Evolutionary conservation across 2,888 invertebrate genomes (phyloP).

Genomic region (Cylindroiulus punctatus): DNA sequence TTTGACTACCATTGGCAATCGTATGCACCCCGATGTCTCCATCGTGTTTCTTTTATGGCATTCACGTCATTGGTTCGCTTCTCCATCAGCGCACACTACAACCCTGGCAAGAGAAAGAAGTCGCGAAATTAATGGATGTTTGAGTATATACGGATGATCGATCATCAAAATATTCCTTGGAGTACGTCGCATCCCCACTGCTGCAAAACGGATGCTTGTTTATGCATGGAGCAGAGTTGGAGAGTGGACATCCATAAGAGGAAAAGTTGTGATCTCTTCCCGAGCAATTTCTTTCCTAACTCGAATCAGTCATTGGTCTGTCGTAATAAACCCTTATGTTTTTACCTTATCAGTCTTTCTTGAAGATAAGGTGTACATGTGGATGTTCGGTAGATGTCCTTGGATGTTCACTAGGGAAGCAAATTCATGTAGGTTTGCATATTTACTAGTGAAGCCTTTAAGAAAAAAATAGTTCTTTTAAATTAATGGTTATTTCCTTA

Average conservation of each 20-base stretch:
- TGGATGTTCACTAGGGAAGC: too few relatives aligned
- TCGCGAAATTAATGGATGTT: slow-evolving; percentile 30
- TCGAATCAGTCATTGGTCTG: slow-evolving; percentile 6
- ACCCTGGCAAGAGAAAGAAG: not conserved
- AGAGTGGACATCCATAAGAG: not conserved
- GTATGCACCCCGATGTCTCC: slow-evolving; percentile 27
- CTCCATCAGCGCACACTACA: slow-evolving; percentile 32
- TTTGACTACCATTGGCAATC: not conserved
- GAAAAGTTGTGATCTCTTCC: not conserved
- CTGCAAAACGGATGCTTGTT: not conserved
- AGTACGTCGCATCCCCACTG: not conserved
- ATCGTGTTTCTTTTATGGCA: slow-evolving; percentile 34
- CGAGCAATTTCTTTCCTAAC: not conserved
- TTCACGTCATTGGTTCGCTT: slow-evolving; percentile 33
- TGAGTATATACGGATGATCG: slow-evolving; percentile 37
- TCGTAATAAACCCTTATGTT: not conserved
- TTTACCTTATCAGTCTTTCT: not conserved
- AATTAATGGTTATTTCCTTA: too few relatives aligned
- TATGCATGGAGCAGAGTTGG: slow-evolving; percentile 12
- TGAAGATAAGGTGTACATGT: too few relatives aligned
- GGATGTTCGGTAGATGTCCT: too few relatives aligned
- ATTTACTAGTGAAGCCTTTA: too few relatives aligned
- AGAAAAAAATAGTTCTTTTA: too few relatives aligned
- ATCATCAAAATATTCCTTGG: slow-evolving; percentile 35
- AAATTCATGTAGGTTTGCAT: too few relatives aligned